A percentile compares a stretch with the other conserved stretches of the same genome.
These are phyloP conservation scores for Leptoclinus maculatus DNA, from an alignment of 2,797 vertebrate genomes.

Conservation along the genomic window DNA sequence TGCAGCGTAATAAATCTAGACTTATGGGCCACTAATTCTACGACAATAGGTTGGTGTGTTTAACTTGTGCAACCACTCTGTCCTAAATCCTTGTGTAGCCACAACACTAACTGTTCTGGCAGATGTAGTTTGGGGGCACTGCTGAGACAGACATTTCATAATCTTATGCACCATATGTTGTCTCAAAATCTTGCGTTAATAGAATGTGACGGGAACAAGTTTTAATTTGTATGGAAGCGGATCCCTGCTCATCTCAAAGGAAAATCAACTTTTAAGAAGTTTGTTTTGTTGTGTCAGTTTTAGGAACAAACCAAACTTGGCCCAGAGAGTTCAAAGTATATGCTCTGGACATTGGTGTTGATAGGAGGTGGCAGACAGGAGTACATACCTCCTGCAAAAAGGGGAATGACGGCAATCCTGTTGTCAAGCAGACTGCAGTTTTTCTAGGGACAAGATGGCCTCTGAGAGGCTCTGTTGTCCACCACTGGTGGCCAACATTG, in stretches of 20 bases:
- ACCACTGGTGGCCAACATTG: slow-evolving; percentile 25
- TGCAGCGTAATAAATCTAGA: neutral
- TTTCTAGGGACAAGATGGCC: slow-evolving; percentile 69
- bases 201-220: slow-evolving; percentile 36
- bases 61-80: slow-evolving; percentile 24
- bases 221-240: slow-evolving; percentile 47
- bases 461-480: slow-evolving; percentile 66
- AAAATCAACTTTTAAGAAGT: neutral
- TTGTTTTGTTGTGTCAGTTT: neutral
- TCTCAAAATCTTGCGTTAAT: slow-evolving; percentile 61
- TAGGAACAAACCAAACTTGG: slow-evolving; percentile 6
- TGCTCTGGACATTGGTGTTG: slow-evolving; percentile 30
- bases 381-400: slow-evolving; percentile 53
- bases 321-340: slow-evolving; percentile 14
- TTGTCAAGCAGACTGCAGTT: slow-evolving; percentile 67
- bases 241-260: neutral
- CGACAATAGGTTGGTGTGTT: slow-evolving; percentile 24
- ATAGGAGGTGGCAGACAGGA: slow-evolving; percentile 58
- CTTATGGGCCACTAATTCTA: slow-evolving; percentile 25
- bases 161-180: slow-evolving; percentile 81
- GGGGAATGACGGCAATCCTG: slow-evolving; percentile 56
- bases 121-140: slow-evolving; percentile 63
- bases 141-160: slow-evolving; percentile 75
- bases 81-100: slow-evolving; percentile 68
- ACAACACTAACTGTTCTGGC: slow-evolving; percentile 63